phyloP scores from a whole-genome alignment of 2,888 invertebrate species.

The Halocaridina rubra region DNA sequence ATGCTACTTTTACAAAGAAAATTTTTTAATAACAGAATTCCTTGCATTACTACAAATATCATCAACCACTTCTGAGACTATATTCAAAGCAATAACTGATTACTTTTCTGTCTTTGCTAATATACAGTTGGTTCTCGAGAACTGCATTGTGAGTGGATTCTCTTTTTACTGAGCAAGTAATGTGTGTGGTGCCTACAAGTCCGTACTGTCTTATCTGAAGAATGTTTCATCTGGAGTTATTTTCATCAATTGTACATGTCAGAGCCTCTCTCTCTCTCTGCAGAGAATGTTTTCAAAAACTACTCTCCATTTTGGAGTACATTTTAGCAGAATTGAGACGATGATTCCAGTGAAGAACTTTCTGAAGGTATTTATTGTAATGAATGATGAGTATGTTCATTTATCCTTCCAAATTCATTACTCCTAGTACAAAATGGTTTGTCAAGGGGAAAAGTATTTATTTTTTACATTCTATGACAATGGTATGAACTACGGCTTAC shows the following conservation, averaged over 20 bases:
- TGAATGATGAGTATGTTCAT: neutral
- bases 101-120: too few relatives aligned
- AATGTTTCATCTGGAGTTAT: constrained; percentile 2
- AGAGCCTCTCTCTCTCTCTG: constrained; percentile 32
- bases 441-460: too few relatives aligned
- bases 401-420: neutral
- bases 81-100: neutral
- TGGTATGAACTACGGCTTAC: neutral
- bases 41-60: neutral
- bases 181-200: constrained; percentile 37
- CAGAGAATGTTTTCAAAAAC: constrained; percentile 35
- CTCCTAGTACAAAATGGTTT: neutral
- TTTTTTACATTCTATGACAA: neutral
- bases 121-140: neutral
- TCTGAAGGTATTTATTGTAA: neutral
- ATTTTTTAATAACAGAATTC: too few relatives aligned
- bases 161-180: constrained; percentile 27
- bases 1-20: too few relatives aligned
- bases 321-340: constrained; percentile 28
- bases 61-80: neutral
- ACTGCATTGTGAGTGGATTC: constrained; percentile 35
- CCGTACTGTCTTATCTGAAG: constrained; percentile 22
- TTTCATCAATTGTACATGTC: constrained; percentile 33
- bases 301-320: constrained; percentile 42
- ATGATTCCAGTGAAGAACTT: constrained; percentile 37